Percentiles rank a stretch among this genome's conserved stretches.
Evolutionary conservation across 2,888 invertebrate species (phyloP).

Genomic region (Pomacea canaliculata): DNA sequence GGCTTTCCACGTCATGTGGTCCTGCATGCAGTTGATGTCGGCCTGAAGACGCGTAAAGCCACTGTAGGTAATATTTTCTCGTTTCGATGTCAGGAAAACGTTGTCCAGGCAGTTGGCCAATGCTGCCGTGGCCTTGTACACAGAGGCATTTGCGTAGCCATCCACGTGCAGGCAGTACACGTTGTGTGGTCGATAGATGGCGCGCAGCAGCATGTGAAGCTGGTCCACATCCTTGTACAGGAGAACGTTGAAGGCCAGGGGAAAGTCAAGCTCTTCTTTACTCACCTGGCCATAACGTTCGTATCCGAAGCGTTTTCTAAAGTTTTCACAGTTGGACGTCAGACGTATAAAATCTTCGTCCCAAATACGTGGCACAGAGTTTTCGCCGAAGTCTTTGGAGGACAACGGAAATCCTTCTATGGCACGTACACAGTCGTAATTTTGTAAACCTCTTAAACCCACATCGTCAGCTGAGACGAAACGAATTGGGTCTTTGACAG

Average conservation of each 20-base stretch:
- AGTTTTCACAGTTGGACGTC: conserved; percentile 13
- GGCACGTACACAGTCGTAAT: conserved; percentile 12
- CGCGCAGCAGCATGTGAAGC: conserved; percentile 30
- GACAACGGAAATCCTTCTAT: conserved; percentile 12
- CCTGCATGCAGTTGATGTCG: conserved; percentile 67
- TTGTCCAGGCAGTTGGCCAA: conserved; percentile 63
- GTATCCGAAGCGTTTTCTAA: conserved; percentile 25
- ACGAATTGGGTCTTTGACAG: not conserved
- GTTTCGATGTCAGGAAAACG: conserved; percentile 63
- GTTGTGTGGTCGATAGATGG: conserved; percentile 33
- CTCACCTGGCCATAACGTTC: conserved; percentile 21
- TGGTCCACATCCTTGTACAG: conserved; percentile 33
- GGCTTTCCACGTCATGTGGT: conserved; percentile 30
- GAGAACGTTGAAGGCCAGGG: conserved; percentile 32
- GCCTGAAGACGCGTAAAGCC: conserved; percentile 64
- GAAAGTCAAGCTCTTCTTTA: conserved; percentile 26
- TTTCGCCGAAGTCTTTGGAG: not conserved
- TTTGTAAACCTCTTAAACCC: conserved; percentile 15
- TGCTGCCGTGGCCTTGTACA: conserved; percentile 31
- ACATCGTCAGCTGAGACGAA: conserved; percentile 1
- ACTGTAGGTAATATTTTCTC: conserved; percentile 63
- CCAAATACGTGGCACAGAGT: not conserved
- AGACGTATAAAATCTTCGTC: conserved; percentile 4
- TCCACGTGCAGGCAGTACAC: conserved; percentile 31
- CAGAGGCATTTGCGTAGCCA: conserved; percentile 17